Evolutionary conservation across 2,113 vertebrate genomes (phyloP), one percentile per base, ranked within the genome.

Genomic region (Mungos mungo): DNA sequence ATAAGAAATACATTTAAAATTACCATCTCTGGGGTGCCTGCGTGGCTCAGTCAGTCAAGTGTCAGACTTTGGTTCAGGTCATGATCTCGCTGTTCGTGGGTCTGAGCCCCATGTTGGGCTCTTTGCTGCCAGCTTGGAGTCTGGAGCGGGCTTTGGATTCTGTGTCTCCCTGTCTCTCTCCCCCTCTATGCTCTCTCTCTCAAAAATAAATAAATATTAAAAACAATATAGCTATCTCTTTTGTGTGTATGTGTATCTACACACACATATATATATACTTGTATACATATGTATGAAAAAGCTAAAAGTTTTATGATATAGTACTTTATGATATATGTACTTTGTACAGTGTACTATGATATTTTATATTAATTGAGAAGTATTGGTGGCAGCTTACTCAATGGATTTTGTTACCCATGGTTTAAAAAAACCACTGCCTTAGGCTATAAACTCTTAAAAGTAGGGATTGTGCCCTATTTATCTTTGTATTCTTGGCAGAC

Each of bases 301-400:
- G 35, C 76, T 91, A 72, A 14, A 90, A 69, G 31, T 95, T 97
- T 91, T 33, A 45, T 92, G 45, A 29, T 74, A 29, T 54, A 89
- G 16, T 65, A 77, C 12, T 71, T 41, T 41, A 41, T 41, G 41
- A 41, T 41, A 41, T 41, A 3, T 91, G 54, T 76, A 54, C 13
- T 96, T 80, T 91, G 15, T 81, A 54, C 33, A 60, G 52, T 84
- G 10, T 91, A 79, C 31, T 71, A 35, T 79, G 33, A 50, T 74
- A 88, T 93, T 92, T 95, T 89, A 77, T 80, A 5, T 88, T 97
- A 11, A 27, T 72, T 84, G 91, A 94, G 71, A 92, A 92, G 83
- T 65, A 57, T 27, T 94, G 80, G 13, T 96, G 81, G 7, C 35
- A 47, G 15, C 14, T 76, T 88, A 41, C n/a, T 52, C 74, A 88